Conservation (phyloP, 2,888 invertebrate species). For the Orthosia cruda region DNA sequence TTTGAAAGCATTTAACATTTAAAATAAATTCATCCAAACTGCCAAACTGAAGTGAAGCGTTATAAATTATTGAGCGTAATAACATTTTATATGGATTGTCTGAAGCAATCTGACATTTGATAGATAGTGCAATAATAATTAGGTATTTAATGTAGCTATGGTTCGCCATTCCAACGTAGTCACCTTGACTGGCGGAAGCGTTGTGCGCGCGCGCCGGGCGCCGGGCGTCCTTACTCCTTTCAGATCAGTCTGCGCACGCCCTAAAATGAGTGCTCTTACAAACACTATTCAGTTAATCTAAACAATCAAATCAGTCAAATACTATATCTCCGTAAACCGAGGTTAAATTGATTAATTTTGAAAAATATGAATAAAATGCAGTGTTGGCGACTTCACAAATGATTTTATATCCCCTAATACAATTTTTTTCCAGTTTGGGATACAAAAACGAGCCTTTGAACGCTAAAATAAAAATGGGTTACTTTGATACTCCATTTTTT, state of each 20-base stretch:
- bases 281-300: constrained; percentile 20
- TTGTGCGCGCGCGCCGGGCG: constrained; percentile 73
- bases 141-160: constrained; percentile 65
- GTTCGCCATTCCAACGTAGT: constrained; percentile 71
- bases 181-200: constrained; percentile 89
- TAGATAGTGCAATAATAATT: constrained; percentile 67
- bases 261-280: constrained; percentile 65
- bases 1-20: constrained; percentile 40
- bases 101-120: constrained; percentile 66
- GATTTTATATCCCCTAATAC: too few relatives aligned
- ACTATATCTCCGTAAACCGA: too few relatives aligned
- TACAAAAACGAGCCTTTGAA: too few relatives aligned
- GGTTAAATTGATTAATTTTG: too few relatives aligned
- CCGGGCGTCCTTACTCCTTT: constrained; percentile 87
- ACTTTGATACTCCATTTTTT: too few relatives aligned
- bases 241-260: constrained; percentile 76
- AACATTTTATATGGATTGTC: constrained; percentile 44
- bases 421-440: too few relatives aligned
- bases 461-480: too few relatives aligned
- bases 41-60: background rate
- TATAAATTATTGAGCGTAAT: constrained; percentile 25
- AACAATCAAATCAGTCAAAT: background rate
- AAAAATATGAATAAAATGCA: too few relatives aligned
- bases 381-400: too few relatives aligned
- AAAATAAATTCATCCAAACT: constrained; percentile 14